Percentiles rank a stretch among this genome's conserved stretches.
Evolutionary conservation across 35 echinoderm and acorn worm genomes (phyloP).

Genomic region (Heliocidaris erythrogramma): DNA sequence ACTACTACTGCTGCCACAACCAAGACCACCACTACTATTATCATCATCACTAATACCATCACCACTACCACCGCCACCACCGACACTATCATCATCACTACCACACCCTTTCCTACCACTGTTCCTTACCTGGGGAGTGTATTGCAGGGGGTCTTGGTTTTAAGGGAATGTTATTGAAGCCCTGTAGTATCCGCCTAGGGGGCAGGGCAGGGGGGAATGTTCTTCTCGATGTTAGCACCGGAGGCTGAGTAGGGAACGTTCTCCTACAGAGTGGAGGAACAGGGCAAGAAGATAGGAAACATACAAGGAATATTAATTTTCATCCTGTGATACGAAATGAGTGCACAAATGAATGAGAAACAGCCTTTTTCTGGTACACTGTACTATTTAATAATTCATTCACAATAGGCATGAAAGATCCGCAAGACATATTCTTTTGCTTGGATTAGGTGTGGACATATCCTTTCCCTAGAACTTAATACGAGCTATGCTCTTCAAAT

Average conservation of each 20-base stretch:
- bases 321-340: not conserved
- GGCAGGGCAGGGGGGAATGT: conserved; percentile 86
- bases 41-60: not conserved
- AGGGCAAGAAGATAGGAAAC: not conserved
- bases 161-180: conserved; percentile 67
- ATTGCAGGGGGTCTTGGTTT: conserved; percentile 70
- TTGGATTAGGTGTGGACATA: not conserved
- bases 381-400: not conserved
- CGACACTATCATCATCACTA: not conserved
- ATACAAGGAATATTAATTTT: not conserved
- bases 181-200: conserved; percentile 69
- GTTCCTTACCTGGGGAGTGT: conserved; percentile 65
- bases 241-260: conserved; percentile 72
- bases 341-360: not conserved
- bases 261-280: conserved; percentile 33
- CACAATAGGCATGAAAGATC: not conserved
- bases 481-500: too few species aligned
- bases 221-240: conserved; percentile 74
- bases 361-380: not conserved
- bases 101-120: not conserved
- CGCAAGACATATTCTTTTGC: not conserved
- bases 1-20: not conserved
- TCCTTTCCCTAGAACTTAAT: too few species aligned
- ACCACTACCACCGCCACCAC: not conserved
- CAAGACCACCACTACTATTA: too few species aligned